Conservation (phyloP, 2,888 invertebrate genomes). For the Pimpla rufipes region DNA sequence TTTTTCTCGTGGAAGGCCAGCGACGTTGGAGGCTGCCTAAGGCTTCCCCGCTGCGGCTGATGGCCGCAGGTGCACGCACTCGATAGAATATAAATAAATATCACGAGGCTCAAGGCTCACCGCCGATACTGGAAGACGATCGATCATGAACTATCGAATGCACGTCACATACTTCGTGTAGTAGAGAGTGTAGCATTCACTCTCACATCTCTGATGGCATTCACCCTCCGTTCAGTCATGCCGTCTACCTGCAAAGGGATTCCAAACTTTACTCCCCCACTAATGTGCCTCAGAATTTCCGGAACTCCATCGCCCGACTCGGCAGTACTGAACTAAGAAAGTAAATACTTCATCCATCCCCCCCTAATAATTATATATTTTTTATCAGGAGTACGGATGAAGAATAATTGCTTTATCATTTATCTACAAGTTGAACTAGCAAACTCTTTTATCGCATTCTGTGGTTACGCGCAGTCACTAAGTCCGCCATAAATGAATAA, state of each 20-base stretch:
- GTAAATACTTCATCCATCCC: conserved; percentile 4
- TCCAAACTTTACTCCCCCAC: conserved; percentile 19
- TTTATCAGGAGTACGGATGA: too few species aligned
- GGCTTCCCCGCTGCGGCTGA: conserved; percentile 24
- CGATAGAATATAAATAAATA: conserved; percentile 79
- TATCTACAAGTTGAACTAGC: neutral
- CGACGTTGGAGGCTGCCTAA: conserved; percentile 24
- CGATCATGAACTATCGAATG: conserved; percentile 76
- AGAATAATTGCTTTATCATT: conserved; percentile 18
- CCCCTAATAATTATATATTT: too few species aligned
- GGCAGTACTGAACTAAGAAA: neutral
- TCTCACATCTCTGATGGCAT: conserved; percentile 33
- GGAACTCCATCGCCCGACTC: neutral
- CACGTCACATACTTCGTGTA: conserved; percentile 25
- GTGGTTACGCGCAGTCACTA: neutral
- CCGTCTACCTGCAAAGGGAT: conserved; percentile 30
- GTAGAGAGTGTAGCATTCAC: neutral
- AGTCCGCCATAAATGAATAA: neutral
- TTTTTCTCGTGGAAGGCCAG: conserved; percentile 46
- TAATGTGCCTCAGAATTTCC: neutral
- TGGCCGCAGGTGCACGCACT: conserved; percentile 77
- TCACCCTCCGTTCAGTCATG: conserved; percentile 21
- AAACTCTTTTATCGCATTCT: neutral
- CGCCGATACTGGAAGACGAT: conserved; percentile 72
- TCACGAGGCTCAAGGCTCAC: conserved; percentile 22